Conservation (phyloP, 2,113 vertebrate species). For the Macrotis lagotis region DNA sequence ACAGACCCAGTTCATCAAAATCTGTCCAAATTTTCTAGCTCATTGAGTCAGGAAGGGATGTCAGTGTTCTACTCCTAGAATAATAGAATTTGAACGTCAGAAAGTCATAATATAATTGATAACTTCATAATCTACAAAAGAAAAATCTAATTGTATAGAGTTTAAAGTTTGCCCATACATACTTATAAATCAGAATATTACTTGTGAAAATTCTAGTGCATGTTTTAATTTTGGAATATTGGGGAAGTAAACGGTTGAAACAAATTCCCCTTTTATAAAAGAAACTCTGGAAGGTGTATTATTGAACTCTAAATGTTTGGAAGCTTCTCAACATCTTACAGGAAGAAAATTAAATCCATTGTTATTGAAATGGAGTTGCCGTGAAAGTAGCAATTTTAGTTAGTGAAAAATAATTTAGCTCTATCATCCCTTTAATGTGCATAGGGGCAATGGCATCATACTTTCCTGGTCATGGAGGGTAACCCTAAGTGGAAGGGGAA, state of each 20-base stretch:
- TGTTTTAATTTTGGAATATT: neutral
- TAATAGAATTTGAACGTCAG: slow-evolving; percentile 56
- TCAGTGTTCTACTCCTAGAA: neutral
- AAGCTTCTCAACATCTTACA: neutral
- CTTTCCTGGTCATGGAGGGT: neutral
- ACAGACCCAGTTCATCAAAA: neutral
- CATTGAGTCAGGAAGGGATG: neutral
- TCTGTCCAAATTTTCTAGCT: neutral
- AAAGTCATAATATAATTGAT: slow-evolving; percentile 53
- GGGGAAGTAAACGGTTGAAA: neutral
- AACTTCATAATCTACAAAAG: slow-evolving; percentile 65
- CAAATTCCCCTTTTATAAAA: neutral
- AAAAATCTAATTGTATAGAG: slow-evolving; percentile 64
- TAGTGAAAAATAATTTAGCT: neutral
- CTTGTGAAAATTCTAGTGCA: neutral
- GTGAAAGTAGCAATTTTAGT: neutral
- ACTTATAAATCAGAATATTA: neutral
- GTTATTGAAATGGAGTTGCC: neutral
- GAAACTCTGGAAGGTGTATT: neutral
- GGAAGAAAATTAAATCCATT: neutral
- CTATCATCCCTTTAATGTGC: neutral
- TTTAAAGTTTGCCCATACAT: slow-evolving; percentile 21
- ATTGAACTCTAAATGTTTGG: neutral
- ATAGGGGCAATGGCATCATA: neutral
- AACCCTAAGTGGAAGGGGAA: neutral